phyloP scores from a whole-genome alignment of 2,113 vertebrate genomes.

The Conger conger region DNA sequence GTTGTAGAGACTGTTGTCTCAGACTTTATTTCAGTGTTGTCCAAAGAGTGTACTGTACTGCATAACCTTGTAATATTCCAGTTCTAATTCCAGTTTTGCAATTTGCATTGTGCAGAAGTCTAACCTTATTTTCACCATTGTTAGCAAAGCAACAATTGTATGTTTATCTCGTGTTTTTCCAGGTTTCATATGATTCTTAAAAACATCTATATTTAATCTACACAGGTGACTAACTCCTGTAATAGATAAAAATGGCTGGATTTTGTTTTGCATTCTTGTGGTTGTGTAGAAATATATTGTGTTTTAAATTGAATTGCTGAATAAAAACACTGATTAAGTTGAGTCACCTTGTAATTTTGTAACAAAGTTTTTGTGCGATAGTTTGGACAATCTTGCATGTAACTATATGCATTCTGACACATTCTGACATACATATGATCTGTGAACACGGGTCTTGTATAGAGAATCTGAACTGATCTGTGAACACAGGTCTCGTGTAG shows the following conservation, averaged over 20 bases:
- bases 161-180: not conserved
- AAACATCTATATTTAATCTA: not conserved
- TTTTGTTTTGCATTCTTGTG: conserved; percentile 1
- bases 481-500: too few relatives aligned
- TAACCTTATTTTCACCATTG: not conserved
- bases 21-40: not conserved
- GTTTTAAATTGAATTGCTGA: conserved; percentile 6
- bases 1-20: not conserved
- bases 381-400: too few relatives aligned
- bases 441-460: too few relatives aligned
- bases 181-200: conserved; percentile 8
- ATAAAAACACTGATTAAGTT: conserved; percentile 7
- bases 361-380: too few relatives aligned
- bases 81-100: not conserved
- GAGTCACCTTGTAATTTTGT: not conserved
- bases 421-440: too few relatives aligned
- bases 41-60: not conserved
- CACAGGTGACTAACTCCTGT: not conserved
- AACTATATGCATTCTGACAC: too few relatives aligned
- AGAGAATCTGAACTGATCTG: too few relatives aligned
- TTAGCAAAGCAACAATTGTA: not conserved
- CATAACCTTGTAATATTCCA: conserved; percentile 6
- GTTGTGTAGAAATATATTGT: conserved; percentile 1
- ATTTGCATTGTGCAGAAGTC: not conserved
- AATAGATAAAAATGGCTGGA: not conserved